Evolutionary conservation across 2,888 invertebrate genomes (phyloP).

Genomic region (Malacosoma neustria): DNA sequence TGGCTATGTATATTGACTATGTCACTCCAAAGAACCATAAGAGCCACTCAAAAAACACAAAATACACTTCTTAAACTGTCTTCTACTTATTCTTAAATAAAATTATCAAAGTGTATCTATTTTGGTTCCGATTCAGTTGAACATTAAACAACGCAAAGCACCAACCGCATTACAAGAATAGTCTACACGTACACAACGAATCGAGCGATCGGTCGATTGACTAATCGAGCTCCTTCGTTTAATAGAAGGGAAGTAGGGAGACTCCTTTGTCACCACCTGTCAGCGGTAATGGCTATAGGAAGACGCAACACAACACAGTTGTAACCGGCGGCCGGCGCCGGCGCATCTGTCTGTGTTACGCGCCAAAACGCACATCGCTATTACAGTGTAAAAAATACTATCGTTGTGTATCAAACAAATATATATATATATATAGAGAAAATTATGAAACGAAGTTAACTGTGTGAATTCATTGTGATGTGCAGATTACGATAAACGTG

Average conservation of each 20-base stretch:
- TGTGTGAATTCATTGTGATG: no score
- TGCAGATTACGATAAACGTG: no score
- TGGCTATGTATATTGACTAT: no score
- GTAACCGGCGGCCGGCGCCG: constrained; percentile 38
- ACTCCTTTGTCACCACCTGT: constrained; percentile 67
- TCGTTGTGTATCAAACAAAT: neutral
- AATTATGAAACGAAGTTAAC: neutral
- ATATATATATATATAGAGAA: neutral
- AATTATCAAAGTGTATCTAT: neutral
- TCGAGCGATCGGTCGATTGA: constrained; percentile 24
- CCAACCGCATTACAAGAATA: neutral
- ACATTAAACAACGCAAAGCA: neutral
- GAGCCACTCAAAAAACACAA: no score
- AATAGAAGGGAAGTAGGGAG: constrained; percentile 57
- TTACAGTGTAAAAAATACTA: neutral
- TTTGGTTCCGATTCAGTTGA: constrained; percentile 1
- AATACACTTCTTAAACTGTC: no score
- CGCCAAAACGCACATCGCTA: constrained; percentile 36
- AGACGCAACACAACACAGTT: constrained; percentile 40
- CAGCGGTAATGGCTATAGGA: constrained; percentile 62
- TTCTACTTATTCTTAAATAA: no score
- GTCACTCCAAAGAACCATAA: no score
- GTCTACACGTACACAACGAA: constrained; percentile 4
- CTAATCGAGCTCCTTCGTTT: constrained; percentile 24
- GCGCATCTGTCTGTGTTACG: constrained; percentile 59